Evolutionary conservation across 2,888 invertebrate species (phyloP).

Genomic region (Heliconius hortense): DNA sequence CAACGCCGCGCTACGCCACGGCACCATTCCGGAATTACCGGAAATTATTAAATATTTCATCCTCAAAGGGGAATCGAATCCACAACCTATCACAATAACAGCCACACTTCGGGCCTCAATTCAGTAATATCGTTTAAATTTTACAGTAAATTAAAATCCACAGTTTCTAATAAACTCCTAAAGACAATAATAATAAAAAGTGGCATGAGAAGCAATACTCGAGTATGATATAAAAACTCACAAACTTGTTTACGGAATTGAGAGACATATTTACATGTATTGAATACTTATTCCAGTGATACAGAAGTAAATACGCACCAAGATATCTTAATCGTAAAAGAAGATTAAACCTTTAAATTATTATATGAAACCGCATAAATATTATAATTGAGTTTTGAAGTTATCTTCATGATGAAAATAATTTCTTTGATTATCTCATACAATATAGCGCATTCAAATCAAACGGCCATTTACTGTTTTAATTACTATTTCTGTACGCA

Average conservation of each 20-base stretch:
- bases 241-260: constrained; percentile 24
- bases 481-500: constrained; percentile 1
- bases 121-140: neutral
- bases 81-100: too few species aligned
- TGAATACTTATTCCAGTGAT: constrained; percentile 23
- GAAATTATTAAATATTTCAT: too few species aligned
- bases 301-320: constrained; percentile 22
- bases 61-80: too few species aligned
- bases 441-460: constrained; percentile 11
- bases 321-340: constrained; percentile 36
- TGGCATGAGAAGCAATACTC: neutral
- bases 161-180: constrained; percentile 3
- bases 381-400: constrained; percentile 37
- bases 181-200: constrained; percentile 5
- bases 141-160: neutral
- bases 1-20: too few species aligned
- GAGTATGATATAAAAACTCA: constrained; percentile 2
- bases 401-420: constrained; percentile 32
- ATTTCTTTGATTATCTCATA: constrained; percentile 29
- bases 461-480: neutral
- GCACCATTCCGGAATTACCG: too few species aligned
- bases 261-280: constrained; percentile 20
- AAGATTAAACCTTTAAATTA: constrained; percentile 31
- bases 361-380: constrained; percentile 32
- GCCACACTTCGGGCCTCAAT: neutral